phyloP scores from a whole-genome alignment of 2,113 vertebrate genomes.

The Megaceryle maxima region DNA sequence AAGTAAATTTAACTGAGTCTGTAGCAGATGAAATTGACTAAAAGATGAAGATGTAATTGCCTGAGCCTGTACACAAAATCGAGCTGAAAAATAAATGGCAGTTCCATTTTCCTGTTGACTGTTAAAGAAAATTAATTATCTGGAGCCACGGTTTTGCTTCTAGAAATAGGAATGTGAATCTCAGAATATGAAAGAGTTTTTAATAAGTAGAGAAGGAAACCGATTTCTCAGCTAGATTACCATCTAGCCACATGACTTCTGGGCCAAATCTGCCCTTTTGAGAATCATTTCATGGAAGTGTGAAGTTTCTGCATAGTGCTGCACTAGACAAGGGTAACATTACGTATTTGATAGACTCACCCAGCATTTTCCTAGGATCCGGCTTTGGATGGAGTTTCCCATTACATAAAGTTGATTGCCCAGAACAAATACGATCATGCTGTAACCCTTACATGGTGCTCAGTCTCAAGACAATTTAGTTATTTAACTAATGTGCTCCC shows the following conservation, averaged over 20 bases:
- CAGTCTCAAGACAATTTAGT: conserved; percentile 55
- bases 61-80: conserved; percentile 64
- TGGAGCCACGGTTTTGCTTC: conserved; percentile 35
- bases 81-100: conserved; percentile 67
- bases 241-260: neutral
- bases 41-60: conserved; percentile 65
- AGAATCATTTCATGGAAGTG: neutral
- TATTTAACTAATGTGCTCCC: conserved; percentile 40
- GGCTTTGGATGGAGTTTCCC: conserved; percentile 25
- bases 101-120: conserved; percentile 69
- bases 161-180: conserved; percentile 46
- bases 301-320: neutral
- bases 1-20: conserved; percentile 67
- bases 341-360: neutral
- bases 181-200: neutral
- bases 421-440: conserved; percentile 21
- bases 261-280: neutral
- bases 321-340: conserved; percentile 1
- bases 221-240: neutral
- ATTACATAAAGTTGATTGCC: conserved; percentile 40
- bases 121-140: conserved; percentile 66
- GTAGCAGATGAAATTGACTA: conserved; percentile 67
- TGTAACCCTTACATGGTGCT: conserved; percentile 7
- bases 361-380: neutral
- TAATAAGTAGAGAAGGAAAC: conserved; percentile 6